Evolutionary conservation across 2,888 invertebrate species (phyloP).

Genomic region (Yponomeuta sedellus): DNA sequence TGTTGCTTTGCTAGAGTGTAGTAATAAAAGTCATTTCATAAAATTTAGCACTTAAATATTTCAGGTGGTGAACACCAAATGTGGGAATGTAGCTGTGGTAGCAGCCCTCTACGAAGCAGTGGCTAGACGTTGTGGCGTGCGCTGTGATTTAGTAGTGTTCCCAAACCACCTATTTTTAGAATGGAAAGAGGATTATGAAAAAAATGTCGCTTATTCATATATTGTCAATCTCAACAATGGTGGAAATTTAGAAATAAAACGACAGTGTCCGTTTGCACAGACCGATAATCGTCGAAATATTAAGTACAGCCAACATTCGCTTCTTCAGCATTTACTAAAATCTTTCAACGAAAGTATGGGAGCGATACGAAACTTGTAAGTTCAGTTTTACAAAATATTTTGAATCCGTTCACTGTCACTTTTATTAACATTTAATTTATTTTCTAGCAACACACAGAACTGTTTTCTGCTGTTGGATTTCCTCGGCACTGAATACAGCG

Average conservation of each 20-base stretch:
- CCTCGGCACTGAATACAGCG: slow-evolving; percentile 29
- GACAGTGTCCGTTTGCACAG: slow-evolving; percentile 44
- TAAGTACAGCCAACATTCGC: slow-evolving; percentile 31
- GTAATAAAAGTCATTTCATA: too few species aligned
- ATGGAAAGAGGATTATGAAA: slow-evolving; percentile 35
- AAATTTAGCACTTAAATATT: slow-evolving; percentile 13
- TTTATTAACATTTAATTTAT: neutral
- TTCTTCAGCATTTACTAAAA: slow-evolving; percentile 39
- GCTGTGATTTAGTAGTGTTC: slow-evolving; percentile 46
- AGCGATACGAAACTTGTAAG: slow-evolving; percentile 41
- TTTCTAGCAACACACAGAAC: slow-evolving; percentile 43
- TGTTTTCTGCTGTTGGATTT: slow-evolving; percentile 40
- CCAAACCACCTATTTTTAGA: slow-evolving; percentile 54
- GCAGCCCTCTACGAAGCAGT: slow-evolving; percentile 48
- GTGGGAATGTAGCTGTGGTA: slow-evolving; percentile 38
- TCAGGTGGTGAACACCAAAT: slow-evolving; percentile 40
- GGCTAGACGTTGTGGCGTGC: slow-evolving; percentile 44
- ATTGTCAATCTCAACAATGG: slow-evolving; percentile 45
- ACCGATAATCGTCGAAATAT: slow-evolving; percentile 29
- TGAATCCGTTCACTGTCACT: neutral
- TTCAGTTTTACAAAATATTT: neutral
- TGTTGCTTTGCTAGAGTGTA: too few species aligned
- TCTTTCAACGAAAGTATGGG: slow-evolving; percentile 41
- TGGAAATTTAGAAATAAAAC: slow-evolving; percentile 39
- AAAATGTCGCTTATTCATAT: slow-evolving; percentile 24